phyloP scores from a whole-genome alignment of 2,797 vertebrate genomes.

The Mormyrus proboscirostris region DNA sequence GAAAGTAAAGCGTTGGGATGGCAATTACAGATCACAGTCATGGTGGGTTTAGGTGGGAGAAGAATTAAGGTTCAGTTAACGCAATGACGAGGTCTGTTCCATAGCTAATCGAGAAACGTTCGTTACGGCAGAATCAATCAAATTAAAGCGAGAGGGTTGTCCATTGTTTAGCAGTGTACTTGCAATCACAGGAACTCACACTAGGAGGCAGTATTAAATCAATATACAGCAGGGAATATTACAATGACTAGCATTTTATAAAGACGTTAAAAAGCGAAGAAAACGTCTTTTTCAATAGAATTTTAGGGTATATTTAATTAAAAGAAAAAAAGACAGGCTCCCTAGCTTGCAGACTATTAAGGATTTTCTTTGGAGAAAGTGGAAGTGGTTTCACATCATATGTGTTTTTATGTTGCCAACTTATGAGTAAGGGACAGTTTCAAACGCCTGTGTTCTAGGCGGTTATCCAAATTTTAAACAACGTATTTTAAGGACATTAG shows the following conservation, averaged over 20 bases:
- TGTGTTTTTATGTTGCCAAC: background rate
- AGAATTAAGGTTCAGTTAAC: conserved; percentile 1
- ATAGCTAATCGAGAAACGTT: background rate
- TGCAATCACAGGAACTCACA: background rate
- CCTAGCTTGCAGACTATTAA: background rate
- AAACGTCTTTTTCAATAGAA: background rate
- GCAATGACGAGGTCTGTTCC: conserved; percentile 20
- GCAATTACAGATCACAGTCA: background rate
- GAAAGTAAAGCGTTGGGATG: background rate
- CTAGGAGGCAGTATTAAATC: conserved; percentile 23
- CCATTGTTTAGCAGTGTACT: background rate
- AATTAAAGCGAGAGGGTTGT: background rate
- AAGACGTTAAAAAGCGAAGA: background rate
- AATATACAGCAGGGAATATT: background rate
- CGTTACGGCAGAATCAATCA: background rate
- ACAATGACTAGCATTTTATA: background rate
- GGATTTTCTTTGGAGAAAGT: conserved; percentile 3
- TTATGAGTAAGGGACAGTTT: background rate
- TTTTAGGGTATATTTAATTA: background rate
- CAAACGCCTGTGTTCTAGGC: background rate
- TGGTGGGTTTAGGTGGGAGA: conserved; percentile 3
- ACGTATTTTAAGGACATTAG: conserved; percentile 1
- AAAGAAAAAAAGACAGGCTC: background rate
- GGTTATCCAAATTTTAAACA: background rate
- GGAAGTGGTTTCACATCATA: background rate